Base-by-base conservation (phyloP, 2,797 vertebrate genomes). In the Malurus splendens region DNA sequence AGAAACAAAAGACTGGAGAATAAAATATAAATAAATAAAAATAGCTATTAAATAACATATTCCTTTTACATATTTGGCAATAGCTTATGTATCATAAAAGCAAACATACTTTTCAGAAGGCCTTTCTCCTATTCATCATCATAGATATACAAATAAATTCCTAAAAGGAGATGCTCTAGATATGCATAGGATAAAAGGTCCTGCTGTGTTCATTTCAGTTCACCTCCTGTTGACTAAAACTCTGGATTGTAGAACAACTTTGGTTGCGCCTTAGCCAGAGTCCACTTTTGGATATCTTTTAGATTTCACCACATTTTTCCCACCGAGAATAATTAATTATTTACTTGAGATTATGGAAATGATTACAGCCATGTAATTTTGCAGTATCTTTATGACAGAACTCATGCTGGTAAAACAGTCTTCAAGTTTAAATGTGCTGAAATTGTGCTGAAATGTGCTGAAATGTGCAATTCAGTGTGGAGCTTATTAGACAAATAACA, bases 61-160 rank as follows among this genome's bases (percentile, higher is more conserved):
- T 41, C 7, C 0, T 52, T 87, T 85, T 66, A 23, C 6, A 18
- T 59, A 79, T 61, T 77, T 82, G 23, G 3, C 36, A 88, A 36
- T 38, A 86, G 9, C 39, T 90, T 76, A 39, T 73, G 57, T 57
- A 75, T 93, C 30, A 55, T 60, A 44, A 68, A 86, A 75, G 19
- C 16, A 90, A 72, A 33, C 14, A 45, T 64, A n/a, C 7, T 72
- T 90, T 88, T 81, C 44, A 52, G 57, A 42, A 78, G 3, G 2
- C 41, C 20, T 73, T 76, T 90, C 10, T 83, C 10, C 8, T 74
- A 17, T 76, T 87, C 14, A 22, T 77, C 16, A 18, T 10, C 48
- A 41, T 8, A 55, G 2, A 47, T 64, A 56, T 12, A 38, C 2
- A 24, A 45, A 38, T 12, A 5, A 56, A 51, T 51, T 65, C 47